Conservation (phyloP, 2,113 vertebrate species). For the Gobiocypris rarus region DNA sequence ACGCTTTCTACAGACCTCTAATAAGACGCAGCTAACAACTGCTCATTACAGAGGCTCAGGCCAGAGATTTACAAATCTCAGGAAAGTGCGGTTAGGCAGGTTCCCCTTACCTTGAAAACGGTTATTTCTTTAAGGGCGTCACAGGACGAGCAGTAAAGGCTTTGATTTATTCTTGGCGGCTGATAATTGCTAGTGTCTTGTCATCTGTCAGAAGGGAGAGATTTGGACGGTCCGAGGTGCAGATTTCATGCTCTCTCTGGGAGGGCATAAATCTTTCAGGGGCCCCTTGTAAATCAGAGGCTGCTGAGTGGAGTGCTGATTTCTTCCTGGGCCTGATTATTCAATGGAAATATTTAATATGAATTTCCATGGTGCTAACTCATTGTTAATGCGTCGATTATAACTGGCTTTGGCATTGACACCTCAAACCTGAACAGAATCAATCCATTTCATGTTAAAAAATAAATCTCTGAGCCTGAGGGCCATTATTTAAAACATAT, state of each 20-base stretch:
- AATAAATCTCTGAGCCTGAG: background rate
- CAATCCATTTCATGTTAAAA: background rate
- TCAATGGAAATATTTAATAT: conserved; percentile 5
- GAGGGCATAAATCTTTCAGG: conserved; percentile 75
- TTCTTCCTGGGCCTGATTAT: conserved; percentile 43
- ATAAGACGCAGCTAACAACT: conserved; percentile 78
- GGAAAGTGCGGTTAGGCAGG: conserved; percentile 67
- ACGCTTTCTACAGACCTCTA: conserved; percentile 79
- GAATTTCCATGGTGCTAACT: background rate
- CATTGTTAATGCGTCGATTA: background rate
- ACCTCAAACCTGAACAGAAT: background rate
- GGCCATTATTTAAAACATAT: background rate
- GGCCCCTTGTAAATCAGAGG: conserved; percentile 71
- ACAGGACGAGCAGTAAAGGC: conserved; percentile 71
- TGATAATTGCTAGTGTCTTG: conserved; percentile 81
- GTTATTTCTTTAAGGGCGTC: conserved; percentile 73
- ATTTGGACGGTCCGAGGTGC: conserved; percentile 72
- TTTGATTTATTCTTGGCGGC: conserved; percentile 78
- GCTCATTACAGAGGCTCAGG: conserved; percentile 76
- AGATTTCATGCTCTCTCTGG: conserved; percentile 71
- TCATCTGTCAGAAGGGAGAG: conserved; percentile 76
- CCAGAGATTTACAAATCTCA: conserved; percentile 80
- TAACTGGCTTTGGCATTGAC: background rate
- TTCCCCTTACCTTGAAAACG: conserved; percentile 73
- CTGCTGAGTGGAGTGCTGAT: conserved; percentile 48